Percentiles rank a stretch among this genome's conserved stretches.
phyloP scores from a whole-genome alignment of 1,140 invertebrate genomes.

The Meloidogyne hapla region DNA sequence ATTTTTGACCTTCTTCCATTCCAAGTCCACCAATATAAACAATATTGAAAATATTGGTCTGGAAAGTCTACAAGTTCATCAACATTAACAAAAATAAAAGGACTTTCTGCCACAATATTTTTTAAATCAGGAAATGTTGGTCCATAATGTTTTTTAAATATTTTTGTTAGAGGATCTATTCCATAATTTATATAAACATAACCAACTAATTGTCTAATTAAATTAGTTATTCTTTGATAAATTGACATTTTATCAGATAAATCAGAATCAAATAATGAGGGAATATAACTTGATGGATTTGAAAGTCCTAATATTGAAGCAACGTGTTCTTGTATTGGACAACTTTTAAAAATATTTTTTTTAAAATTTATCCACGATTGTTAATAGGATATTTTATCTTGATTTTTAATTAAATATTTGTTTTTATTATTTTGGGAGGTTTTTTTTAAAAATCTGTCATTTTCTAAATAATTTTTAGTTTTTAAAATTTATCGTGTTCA shows the following conservation, averaged over 20 bases:
- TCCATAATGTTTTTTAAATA: slow-evolving; percentile 38
- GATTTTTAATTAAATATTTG: no score
- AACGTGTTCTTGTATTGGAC: slow-evolving; percentile 36
- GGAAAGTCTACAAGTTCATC: slow-evolving; percentile 47
- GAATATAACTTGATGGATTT: slow-evolving; percentile 41
- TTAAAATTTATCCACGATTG: background rate
- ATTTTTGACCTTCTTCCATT: slow-evolving; percentile 19
- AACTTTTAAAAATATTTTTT: slow-evolving; percentile 9
- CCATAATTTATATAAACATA: slow-evolving; percentile 4
- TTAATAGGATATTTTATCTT: no score
- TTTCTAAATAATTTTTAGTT: background rate
- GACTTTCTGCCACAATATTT: slow-evolving; percentile 37
- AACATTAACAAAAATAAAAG: slow-evolving; percentile 35
- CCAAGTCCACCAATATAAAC: slow-evolving; percentile 45
- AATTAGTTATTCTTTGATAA: slow-evolving; percentile 30
- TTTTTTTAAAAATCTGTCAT: no score
- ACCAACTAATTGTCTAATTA: background rate
- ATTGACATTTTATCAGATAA: slow-evolving; percentile 39
- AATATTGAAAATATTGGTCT: slow-evolving; percentile 36
- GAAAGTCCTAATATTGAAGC: slow-evolving; percentile 29
- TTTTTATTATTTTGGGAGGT: no score
- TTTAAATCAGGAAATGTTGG: slow-evolving; percentile 41
- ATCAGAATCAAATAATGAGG: slow-evolving; percentile 28
- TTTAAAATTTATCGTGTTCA: no score
- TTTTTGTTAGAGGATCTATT: slow-evolving; percentile 21